phyloP scores from a whole-genome alignment of 30 jellyfish, hydroid and myxozoan genomes.

The Sanderia malayensis region DNA sequence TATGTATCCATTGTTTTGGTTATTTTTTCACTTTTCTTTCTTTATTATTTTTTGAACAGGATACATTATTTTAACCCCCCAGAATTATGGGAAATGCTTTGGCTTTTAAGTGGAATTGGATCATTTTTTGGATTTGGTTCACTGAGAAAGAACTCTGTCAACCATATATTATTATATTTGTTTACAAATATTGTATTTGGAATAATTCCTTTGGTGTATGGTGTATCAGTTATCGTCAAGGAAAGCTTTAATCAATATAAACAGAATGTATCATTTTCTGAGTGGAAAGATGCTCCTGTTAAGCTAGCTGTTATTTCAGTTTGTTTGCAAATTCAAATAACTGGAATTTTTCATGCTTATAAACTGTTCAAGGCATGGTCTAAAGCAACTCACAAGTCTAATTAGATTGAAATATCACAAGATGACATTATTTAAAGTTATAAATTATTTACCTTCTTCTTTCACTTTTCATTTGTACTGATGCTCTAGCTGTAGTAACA shows the following conservation, averaged over 20 bases:
- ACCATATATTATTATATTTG: constrained; percentile 52
- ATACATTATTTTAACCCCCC: constrained; percentile 59
- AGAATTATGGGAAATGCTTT: constrained; percentile 70
- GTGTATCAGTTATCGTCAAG: constrained; percentile 39
- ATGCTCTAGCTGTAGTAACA: too few relatives aligned
- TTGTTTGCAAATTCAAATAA: constrained; percentile 72
- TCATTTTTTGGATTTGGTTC: constrained; percentile 76
- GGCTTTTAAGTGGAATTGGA: constrained; percentile 84
- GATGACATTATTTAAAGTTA: too few relatives aligned
- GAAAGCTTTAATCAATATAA: constrained; percentile 38
- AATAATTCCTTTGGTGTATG: constrained; percentile 58
- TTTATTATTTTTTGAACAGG: constrained; percentile 33
- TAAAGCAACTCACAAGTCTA: constrained; percentile 21
- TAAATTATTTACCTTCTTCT: too few relatives aligned
- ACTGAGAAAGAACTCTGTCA: constrained; percentile 56
- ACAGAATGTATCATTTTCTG: constrained; percentile 42
- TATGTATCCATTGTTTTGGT: too few relatives aligned
- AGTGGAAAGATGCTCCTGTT: constrained; percentile 88
- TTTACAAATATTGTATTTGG: constrained; percentile 79
- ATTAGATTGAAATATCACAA: too few relatives aligned
- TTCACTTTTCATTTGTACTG: too few relatives aligned
- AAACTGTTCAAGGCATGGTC: constrained; percentile 69
- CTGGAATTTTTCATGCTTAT: constrained; percentile 62
- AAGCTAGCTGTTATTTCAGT: constrained; percentile 74
- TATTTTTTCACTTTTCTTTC: too few relatives aligned